These are phyloP conservation scores for Drosophila kanekoi DNA, from an alignment of 2,888 invertebrate species.

Conservation along the genomic window DNA sequence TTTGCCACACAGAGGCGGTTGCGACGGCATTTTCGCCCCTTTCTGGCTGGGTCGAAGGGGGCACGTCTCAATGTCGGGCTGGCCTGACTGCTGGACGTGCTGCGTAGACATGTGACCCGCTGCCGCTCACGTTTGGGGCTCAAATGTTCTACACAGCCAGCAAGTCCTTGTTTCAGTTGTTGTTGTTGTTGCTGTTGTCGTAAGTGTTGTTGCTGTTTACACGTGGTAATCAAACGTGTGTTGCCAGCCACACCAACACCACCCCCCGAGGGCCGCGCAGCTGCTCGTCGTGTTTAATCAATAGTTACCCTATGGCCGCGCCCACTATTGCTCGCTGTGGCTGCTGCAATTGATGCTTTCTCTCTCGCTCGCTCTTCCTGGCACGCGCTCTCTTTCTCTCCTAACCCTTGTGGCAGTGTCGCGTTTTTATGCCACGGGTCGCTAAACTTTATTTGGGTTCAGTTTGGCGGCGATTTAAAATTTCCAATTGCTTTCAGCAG, in stretches of 20 bases:
- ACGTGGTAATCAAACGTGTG: constrained; percentile 82
- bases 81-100: constrained; percentile 15
- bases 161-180: constrained; percentile 51
- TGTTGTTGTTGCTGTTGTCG: constrained; percentile 74
- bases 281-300: constrained; percentile 71
- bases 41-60: neutral
- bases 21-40: constrained; percentile 33
- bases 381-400: neutral
- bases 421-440: constrained; percentile 67
- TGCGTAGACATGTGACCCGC: constrained; percentile 55
- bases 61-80: constrained; percentile 5
- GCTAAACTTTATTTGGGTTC: constrained; percentile 72
- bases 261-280: constrained; percentile 2
- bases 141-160: constrained; percentile 59
- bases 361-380: neutral
- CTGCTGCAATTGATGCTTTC: constrained; percentile 53
- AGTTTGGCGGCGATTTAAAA: constrained; percentile 36
- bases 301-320: constrained; percentile 49
- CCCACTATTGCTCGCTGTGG: constrained; percentile 20
- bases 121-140: constrained; percentile 1
- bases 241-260: constrained; percentile 63
- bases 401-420: constrained; percentile 8
- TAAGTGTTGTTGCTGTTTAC: constrained; percentile 77
- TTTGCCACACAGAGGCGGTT: constrained; percentile 35
- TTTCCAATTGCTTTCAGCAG: constrained; percentile 35